A percentile compares a stretch with the other conserved stretches of the same genome.
Evolutionary conservation across 2,113 vertebrate species (phyloP).

Genomic region (Xiphias gladius): DNA sequence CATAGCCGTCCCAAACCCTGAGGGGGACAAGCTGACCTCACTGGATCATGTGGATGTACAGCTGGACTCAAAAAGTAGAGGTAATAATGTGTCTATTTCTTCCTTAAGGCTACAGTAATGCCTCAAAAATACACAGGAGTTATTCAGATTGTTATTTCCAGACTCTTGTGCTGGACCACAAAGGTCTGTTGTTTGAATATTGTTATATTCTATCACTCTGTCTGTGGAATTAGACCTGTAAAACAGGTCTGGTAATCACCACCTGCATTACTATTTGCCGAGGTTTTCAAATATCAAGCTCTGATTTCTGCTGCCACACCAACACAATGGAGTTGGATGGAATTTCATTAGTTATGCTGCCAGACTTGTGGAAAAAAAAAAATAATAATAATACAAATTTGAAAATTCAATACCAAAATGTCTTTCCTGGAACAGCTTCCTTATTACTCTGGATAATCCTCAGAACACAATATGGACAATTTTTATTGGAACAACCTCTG

Average conservation of each 20-base stretch:
- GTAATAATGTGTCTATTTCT: conserved; percentile 48
- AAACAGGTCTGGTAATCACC: neutral
- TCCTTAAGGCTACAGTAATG: conserved; percentile 7
- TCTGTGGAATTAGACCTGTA: neutral
- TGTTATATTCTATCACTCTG: conserved; percentile 2
- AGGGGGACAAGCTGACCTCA: conserved; percentile 73
- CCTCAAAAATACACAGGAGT: neutral
- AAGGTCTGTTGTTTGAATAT: neutral
- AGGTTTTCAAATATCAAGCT: neutral
- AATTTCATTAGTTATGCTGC: neutral
- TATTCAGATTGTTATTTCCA: conserved; percentile 11
- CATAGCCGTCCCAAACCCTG: conserved; percentile 70
- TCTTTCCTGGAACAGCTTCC: neutral
- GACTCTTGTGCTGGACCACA: neutral
- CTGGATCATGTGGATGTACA: conserved; percentile 75
- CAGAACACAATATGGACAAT: neutral
- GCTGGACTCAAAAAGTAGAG: conserved; percentile 73
- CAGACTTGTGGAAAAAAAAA: conserved; percentile 1
- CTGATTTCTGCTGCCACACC: neutral
- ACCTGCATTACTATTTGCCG: neutral
- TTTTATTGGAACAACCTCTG: neutral
- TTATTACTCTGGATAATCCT: neutral
- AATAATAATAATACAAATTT: no score
- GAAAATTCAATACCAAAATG: neutral
- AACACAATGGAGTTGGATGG: neutral